A percentile compares a stretch with the other conserved stretches of the same genome.
Conservation (phyloP, 92 coral and sea anemone genomes). For the Palythoa grandis region DNA sequence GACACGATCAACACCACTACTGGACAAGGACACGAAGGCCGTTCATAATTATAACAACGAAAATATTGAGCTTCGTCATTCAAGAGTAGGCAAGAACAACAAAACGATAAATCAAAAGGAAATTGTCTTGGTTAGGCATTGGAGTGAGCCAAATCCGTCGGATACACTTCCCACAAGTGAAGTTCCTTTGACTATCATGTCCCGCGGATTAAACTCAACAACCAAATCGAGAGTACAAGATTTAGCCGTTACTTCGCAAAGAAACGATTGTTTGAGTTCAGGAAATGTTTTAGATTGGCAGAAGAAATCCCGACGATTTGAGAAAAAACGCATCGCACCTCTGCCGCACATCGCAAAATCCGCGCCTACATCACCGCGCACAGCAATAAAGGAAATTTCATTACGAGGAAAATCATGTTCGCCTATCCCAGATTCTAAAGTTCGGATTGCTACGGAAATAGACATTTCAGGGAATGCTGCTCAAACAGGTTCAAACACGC, state of each 20-base stretch:
- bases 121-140: not conserved
- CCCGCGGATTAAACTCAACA: not conserved
- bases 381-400: not conserved
- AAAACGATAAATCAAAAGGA: not conserved
- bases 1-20: no score
- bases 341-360: constrained; percentile 7
- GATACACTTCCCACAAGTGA: not conserved
- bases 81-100: not conserved
- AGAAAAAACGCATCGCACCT: not conserved
- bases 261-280: not conserved
- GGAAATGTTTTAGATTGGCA: not conserved
- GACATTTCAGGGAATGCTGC: not conserved
- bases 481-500: no score
- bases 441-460: not conserved
- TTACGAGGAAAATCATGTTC: constrained; percentile 24
- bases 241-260: constrained; percentile 21
- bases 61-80: not conserved
- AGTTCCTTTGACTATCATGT: not conserved
- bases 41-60: not conserved
- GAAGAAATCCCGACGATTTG: not conserved
- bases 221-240: not conserved
- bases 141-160: not conserved
- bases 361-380: not conserved
- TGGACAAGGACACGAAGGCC: not conserved
- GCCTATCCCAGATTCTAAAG: not conserved